Evolutionary conservation across 2,113 vertebrate genomes (phyloP).

Genomic region (Nymphicus hollandicus): DNA sequence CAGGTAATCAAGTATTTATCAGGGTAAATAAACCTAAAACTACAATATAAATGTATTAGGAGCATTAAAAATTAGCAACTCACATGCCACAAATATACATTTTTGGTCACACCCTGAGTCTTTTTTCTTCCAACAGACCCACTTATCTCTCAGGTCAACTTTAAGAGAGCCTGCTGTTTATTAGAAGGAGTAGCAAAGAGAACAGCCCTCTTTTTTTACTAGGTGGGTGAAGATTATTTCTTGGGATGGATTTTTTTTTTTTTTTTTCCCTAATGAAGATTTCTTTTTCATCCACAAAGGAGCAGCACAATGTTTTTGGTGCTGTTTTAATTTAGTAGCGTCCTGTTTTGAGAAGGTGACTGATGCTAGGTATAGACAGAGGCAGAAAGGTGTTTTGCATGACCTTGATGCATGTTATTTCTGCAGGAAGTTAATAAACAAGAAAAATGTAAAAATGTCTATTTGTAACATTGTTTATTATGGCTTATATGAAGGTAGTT

Average conservation of each 20-base stretch:
- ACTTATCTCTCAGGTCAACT: slow-evolving; percentile 8
- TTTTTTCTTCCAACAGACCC: neutral
- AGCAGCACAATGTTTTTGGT: neutral
- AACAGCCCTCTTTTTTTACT: accelerated
- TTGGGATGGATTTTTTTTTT: neutral
- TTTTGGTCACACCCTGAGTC: neutral
- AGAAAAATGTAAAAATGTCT: neutral
- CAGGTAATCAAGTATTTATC: slow-evolving; percentile 43
- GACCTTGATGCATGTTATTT: neutral
- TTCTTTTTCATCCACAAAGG: neutral
- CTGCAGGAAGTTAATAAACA: neutral
- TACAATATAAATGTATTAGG: neutral
- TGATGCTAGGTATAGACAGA: neutral
- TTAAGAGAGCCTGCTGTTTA: neutral
- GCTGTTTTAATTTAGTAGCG: neutral
- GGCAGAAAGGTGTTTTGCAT: neutral
- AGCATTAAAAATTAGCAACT: neutral
- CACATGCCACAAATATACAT: neutral
- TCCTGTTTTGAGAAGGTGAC: neutral
- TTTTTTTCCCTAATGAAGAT: neutral
- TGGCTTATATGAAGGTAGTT: neutral
- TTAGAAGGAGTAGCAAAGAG: neutral
- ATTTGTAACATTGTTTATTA: neutral
- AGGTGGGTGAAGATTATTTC: neutral
- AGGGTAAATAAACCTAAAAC: slow-evolving; percentile 34